Evolutionary conservation across 2,888 invertebrate species (phyloP), one percentile per base, ranked within the genome.

Genomic region (Spicauda simplicius): DNA sequence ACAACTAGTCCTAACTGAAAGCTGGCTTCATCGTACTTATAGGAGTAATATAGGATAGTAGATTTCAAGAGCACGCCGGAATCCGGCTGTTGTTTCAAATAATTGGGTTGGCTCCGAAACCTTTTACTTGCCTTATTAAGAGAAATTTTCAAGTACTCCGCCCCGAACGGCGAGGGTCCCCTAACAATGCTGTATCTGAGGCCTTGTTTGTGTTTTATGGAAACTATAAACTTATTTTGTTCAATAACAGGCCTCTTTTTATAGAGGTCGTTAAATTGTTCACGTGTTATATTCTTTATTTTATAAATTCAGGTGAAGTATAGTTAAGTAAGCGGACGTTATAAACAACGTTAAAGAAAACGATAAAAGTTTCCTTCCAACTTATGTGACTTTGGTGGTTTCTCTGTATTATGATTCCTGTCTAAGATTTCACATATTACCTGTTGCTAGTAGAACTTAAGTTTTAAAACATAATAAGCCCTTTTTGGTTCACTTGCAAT

Each of bases 71-170:
- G 30, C 20, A 11, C 54, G 25, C 61, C 55, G 61, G 25, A 58
- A 58, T 58, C 48, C 48, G 41, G 19, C 25, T 58, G 58, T 58
- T 83, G 81, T 83, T 83, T 81, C 85, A 84, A 75, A 84, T 85
- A 85, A 87, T 84, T 83, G 82, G 77, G 74, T 75, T 69, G 74
- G 68, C 69, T 67, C 63, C 77, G 77, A 80, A 56, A 30, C 81
- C 78, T 76, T 78, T 77, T 75, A 72, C 73, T 74, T 76, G 73
- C 78, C 82, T 85, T 84, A 83, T 85, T 84, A 84, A 78, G 77
- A 73, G 77, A 76, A 74, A 77, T 76, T 80, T 83, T 79, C 75
- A 77, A 81, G 80, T 77, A 80, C 79, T 68, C 48, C 48, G 48
- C 48, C 74, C 69, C 71, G 64, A 45, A 50, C 64, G 64, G 56